Conservation (phyloP, 2,797 vertebrate genomes). For the Neopelma chrysocephalum region DNA sequence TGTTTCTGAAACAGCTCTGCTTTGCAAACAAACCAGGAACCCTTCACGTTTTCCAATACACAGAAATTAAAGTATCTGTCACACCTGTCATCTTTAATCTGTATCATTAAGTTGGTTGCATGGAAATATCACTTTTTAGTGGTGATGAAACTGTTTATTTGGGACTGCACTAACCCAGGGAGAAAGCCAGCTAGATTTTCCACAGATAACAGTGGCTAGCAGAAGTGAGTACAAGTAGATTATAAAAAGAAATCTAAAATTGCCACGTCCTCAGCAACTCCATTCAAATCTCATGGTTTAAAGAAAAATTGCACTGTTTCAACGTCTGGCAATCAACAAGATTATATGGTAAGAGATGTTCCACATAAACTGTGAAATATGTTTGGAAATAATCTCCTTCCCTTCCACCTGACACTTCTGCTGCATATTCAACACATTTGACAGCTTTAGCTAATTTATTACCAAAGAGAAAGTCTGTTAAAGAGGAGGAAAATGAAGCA, state of each 20-base stretch:
- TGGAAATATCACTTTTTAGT: neutral
- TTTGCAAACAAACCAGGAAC: conserved; percentile 2
- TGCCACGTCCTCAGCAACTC: neutral
- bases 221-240: neutral
- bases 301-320: conserved; percentile 20
- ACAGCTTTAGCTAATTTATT: conserved; percentile 2
- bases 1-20: neutral
- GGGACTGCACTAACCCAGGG: neutral
- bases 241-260: conserved; percentile 28
- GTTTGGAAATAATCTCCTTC: conserved; percentile 33
- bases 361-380: neutral
- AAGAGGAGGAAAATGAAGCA: neutral
- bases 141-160: neutral
- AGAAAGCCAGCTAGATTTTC: conserved; percentile 25
- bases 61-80: conserved; percentile 13
- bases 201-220: neutral
- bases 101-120: conserved; percentile 1
- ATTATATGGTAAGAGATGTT: neutral
- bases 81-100: conserved; percentile 21
- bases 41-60: neutral
- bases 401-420: neutral
- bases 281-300: neutral
- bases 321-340: conserved; percentile 10
- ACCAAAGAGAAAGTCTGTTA: neutral
- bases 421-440: neutral